These are phyloP conservation scores for Macropis europaea DNA, from an alignment of 2,888 invertebrate species.

Conservation along the genomic window DNA sequence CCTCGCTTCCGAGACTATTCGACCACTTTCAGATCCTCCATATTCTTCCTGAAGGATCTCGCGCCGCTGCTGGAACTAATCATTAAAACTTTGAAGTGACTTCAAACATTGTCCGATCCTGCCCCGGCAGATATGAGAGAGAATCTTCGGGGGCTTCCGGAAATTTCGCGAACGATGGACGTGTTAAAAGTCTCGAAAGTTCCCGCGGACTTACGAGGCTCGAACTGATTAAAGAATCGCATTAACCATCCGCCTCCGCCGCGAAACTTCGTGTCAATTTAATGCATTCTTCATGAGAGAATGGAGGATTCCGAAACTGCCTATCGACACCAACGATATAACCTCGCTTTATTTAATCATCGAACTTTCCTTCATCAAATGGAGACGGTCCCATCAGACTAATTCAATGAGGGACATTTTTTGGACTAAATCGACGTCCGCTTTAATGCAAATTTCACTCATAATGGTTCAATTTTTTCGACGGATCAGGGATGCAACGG, in stretches of 20 bases:
- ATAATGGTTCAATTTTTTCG: too few relatives aligned
- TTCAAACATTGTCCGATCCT: conserved; percentile 26
- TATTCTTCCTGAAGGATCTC: not conserved
- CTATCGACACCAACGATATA: too few relatives aligned
- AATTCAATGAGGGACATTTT: too few relatives aligned
- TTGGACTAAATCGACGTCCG: too few relatives aligned
- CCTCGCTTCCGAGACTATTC: not conserved
- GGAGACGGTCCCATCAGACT: too few relatives aligned
- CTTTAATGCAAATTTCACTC: too few relatives aligned
- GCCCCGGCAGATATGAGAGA: conserved; percentile 20
- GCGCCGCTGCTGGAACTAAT: conserved; percentile 32
- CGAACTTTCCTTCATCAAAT: too few relatives aligned
- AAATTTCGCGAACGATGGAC: not conserved
- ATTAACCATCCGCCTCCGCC: conserved; percentile 16
- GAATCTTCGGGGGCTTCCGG: conserved; percentile 10
- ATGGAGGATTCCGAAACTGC: too few relatives aligned
- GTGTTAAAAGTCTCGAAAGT: conserved; percentile 31
- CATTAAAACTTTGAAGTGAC: conserved; percentile 30
- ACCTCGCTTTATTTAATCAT: too few relatives aligned
- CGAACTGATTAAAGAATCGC: conserved; percentile 5
- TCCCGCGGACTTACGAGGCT: conserved; percentile 7
- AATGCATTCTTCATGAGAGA: conserved; percentile 9
- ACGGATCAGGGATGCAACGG: too few relatives aligned
- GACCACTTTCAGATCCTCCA: not conserved
- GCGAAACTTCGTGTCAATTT: not conserved